Evolutionary conservation across 2,888 invertebrate species (phyloP), one percentile per base, ranked within the genome.

Genomic region (Fabriciana adippe): DNA sequence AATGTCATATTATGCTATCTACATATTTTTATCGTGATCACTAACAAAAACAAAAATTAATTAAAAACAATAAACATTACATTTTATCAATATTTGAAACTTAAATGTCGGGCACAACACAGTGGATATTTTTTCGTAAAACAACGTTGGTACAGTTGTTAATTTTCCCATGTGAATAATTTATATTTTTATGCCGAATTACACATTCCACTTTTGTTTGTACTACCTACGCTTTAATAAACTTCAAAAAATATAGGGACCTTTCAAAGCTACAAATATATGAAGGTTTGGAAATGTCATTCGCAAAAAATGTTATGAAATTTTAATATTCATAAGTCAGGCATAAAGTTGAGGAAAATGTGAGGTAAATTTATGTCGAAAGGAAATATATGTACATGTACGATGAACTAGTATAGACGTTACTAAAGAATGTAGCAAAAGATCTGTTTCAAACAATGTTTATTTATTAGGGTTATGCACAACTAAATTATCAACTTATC

Each of bases 101-200:
- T 6, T 57, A 48, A 60, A 48, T 6, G 48, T 60, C 26, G 21
- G n/a, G 5, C 48, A 16, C 18, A 18, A 15, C 61, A 35, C 18
- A 18, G 51, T 51, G 31, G 15, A 59, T 54, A 21, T 60, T 66
- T 66, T 53, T 66, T 60, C 26, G 26, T 48, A 50, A 18, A 18
- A n/a, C 14, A 53, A 48, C 50, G 54, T 60, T 66, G 18, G 51
- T 50, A 48, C 59, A 66, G 54, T 60, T 66, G 59, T 66, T 66
- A 53, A 47, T 66, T 66, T 66, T 55, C 66, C 60, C 59, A 66
- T 66, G 54, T 65, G 66, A 66, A 66, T 66, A 66, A 66, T 60
- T 59, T 65, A 65, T 59, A 57, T 59, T 66, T 66, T 47, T 54
- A 66, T 31, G 60, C 35, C 53, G 35, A 66, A 66, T 66, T 48